Evolutionary conservation across 2,113 vertebrate genomes (phyloP), one percentile per base, ranked within the genome.

Genomic region (Nibea albiflora): DNA sequence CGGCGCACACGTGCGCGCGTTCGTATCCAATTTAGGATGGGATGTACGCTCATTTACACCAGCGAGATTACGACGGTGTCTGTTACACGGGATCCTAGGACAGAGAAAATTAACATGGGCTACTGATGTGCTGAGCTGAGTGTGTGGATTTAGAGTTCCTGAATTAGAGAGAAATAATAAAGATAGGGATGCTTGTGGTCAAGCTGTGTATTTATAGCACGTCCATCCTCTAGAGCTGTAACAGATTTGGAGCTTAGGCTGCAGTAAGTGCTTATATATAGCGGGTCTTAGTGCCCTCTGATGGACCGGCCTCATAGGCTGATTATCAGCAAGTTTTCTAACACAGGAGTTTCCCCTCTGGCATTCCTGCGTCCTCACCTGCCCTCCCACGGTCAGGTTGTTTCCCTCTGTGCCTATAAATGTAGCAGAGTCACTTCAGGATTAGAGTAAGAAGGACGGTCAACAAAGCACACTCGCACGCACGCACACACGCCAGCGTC

Each of bases 191-290:
- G 72, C 56, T 88, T 81, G 67, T 78, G 77, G 64, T 56, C 73
- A 80, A 54, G 74, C 57, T 76, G 62, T 79, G 77, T 92, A 92
- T 92, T 92, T 91, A 88, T 92, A 91, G 88, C 71, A 42, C 12
- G 50, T 85, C 81, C 85, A 84, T 89, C 92, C 76, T 86, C 66
- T 81, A 72, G 68, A 88, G 82, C 81, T 84, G 73, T 81, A 75
- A 83, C 86, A 89, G 90, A 92, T 94, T 93, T 90, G 76, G 81
- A 88, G 85, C 89, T 90, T 90, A 92, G 75, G 76, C 85, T 63
- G 53, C 76, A 73, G 60, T 80, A 90, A 81, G 88, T 89, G 89
- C 76, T 77, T 89, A 88, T 91, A 90, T 92, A 90, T 90, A 91
- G 89, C 50, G 16, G 81, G 78, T 83, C 83, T 90, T 92, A 89